Evolutionary conservation across 1,140 invertebrate genomes (phyloP), one percentile per base, ranked within the genome.

Genomic region (Dreissena rostriformis): DNA sequence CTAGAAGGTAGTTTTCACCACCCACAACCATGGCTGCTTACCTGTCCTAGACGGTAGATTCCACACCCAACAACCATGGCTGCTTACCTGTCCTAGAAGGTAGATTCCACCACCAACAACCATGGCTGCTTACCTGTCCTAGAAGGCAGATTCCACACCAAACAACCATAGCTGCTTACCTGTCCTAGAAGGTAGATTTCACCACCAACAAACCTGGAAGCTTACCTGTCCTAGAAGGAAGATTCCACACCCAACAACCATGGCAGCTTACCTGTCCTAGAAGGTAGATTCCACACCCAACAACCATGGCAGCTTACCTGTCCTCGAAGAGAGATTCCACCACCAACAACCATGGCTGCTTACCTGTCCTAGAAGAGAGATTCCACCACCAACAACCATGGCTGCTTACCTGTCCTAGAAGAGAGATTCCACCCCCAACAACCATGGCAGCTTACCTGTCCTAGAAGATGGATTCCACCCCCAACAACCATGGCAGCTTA

Each of bases 181-280:
- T 98, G 93, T 51, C 98, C 98, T 24, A 99, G 93, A 11, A 99
- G 94, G 93, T 99, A 99, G 82, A 99, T 96, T 17, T 98, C 98
- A 82, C 97, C 97, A 63, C 98, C 98, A 88, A 94, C 90, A 68
- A 92, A 85, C 63, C 91, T 65, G 17, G 98, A n/a, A 57, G 12
- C 53, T 19, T 57, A 57, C 53, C 19, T 57, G 53, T 12, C 53
- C 53, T 14, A 57, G 53, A 12, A 57, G 19, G 19, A 14, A 57
- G 53, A 57, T 57, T 19, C 53, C 53, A 12, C 53, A 14, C 53
- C 12, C 53, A 57, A n/a, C 19, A 14, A 57, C 53, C 53, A 57
- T 57, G 53, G 53, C 19, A 57, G 53, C 53, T 19, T 57, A 57
- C 53, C 53, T 57, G 53, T 57, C 53, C 53, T 19, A 57, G 53